These are phyloP conservation scores for Microplitis demolitor DNA, from an alignment of 1,140 invertebrate genomes.

Conservation along the genomic window DNA sequence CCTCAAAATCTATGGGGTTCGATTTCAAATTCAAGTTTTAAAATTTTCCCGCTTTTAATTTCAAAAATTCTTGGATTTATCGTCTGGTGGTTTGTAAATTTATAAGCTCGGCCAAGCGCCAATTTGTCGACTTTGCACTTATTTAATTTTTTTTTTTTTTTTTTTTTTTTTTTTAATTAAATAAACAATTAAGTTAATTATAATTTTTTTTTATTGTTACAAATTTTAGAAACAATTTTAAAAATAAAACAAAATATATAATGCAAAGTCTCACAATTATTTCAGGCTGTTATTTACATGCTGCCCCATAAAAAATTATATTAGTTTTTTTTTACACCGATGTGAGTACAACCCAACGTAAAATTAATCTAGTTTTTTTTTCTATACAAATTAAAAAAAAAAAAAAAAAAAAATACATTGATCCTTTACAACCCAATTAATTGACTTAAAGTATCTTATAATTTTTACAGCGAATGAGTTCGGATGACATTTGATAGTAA, in stretches of 20 bases:
- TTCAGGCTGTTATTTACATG: constrained; percentile 57
- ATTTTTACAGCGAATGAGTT: too few species aligned
- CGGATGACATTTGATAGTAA: too few species aligned
- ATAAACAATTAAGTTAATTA: constrained; percentile 5
- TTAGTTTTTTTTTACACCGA: constrained; percentile 45
- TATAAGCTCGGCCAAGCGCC: constrained; percentile 28
- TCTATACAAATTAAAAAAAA: too few species aligned
- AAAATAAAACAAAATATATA: background rate
- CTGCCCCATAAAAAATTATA: constrained; percentile 47
- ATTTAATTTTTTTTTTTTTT: background rate
- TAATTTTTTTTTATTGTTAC: constrained; percentile 1
- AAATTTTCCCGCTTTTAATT: background rate
- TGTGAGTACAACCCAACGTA: constrained; percentile 44
- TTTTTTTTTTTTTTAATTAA: background rate
- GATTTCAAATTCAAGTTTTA: too few species aligned
- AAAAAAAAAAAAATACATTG: too few species aligned
- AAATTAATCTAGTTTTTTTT: too few species aligned
- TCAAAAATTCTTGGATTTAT: background rate
- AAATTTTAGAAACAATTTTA: background rate
- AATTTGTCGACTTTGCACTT: constrained; percentile 9
- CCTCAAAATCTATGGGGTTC: too few species aligned
- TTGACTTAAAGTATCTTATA: too few species aligned
- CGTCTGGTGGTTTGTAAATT: background rate
- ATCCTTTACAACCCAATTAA: too few species aligned
- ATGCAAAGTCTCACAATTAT: constrained; percentile 41